Evolutionary conservation across 2,113 vertebrate genomes (phyloP), one percentile per base, ranked within the genome.

Genomic region (Neotoma lepida): DNA sequence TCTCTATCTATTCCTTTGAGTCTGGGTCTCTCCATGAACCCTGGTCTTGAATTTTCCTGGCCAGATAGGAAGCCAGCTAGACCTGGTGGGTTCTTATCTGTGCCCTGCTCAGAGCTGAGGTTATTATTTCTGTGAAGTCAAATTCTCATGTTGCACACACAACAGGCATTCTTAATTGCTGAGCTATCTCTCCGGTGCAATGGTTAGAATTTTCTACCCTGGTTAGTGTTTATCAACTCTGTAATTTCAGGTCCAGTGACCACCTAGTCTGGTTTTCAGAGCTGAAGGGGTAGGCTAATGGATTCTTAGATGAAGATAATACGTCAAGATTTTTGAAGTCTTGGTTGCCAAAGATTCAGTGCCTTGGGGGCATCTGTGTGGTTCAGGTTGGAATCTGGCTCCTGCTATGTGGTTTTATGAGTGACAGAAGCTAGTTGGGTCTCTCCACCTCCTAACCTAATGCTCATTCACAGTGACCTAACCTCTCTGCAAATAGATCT

Each of bases 231-330:
- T 73, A n/a, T 90, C 41, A 30, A 0, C 39, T 71, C 0, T 33
- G 33, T 70, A 17, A 64, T 87, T 94, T 95, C 56, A 92, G 70
- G 49, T 63, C 56, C 58, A 17, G 15, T 5, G 84, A 41, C 49
- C 4, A 9, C 20, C 5, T 4, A 9, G 30, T 54, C 41, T 86
- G 30, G 13, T 74, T 84, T 33, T 51, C 54, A n/a, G 1, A 33
- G 18, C 22, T 17, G 22, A 10, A n/a, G 78, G 66, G 9, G 2
- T 89, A 70, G 46, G 30, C 22, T 81, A 12, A 66, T 39, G 44
- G 81, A 18, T 22, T 73, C 39, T 78, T 58, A 51, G 73, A 4
- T 56, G 33, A 49, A n/a, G 26, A 28, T 44, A 2, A 24, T 30
- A 26, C 26, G 76, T 61, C 0, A 2, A 85, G 15, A 6, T 73